phyloP scores from a whole-genome alignment of 2,113 vertebrate species.

The Cavia aperea region DNA sequence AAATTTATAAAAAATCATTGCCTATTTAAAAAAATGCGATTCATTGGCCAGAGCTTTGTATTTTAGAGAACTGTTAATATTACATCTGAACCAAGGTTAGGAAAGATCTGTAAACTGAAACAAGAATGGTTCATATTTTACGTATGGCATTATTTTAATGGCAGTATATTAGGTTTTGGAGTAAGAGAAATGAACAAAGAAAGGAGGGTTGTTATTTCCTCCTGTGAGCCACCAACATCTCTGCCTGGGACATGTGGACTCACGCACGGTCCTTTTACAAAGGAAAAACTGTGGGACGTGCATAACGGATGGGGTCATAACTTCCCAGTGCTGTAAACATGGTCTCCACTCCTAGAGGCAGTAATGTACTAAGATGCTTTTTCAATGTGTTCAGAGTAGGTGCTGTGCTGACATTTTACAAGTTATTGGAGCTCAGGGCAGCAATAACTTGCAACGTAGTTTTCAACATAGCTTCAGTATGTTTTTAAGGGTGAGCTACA shows the following conservation, averaged over 20 bases:
- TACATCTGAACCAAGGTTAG: background rate
- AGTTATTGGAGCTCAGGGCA: conserved; percentile 66
- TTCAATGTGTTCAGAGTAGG: conserved; percentile 63
- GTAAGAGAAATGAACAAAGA: conserved; percentile 6
- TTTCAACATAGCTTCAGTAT: conserved; percentile 62
- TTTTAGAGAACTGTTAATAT: conserved; percentile 23
- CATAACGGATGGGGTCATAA: conserved; percentile 65
- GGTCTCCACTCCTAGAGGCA: conserved; percentile 59
- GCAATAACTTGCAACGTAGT: conserved; percentile 68
- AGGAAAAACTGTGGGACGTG: conserved; percentile 39
- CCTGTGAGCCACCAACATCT: background rate
- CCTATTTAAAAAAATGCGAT: background rate
- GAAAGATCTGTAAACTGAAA: background rate
- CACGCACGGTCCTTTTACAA: background rate
- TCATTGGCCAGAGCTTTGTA: background rate
- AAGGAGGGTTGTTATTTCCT: background rate
- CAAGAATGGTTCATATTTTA: conserved; percentile 19
- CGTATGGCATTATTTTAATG: conserved; percentile 29
- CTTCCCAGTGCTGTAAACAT: conserved; percentile 62
- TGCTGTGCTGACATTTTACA: conserved; percentile 56
- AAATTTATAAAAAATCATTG: background rate
- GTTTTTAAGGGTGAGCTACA: conserved; percentile 53
- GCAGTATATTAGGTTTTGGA: conserved; percentile 4
- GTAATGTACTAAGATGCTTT: conserved; percentile 59
- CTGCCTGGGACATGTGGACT: background rate